Evolutionary conservation across 2,888 invertebrate species (phyloP), one percentile per base, ranked within the genome.

Genomic region (Laothoe populi): DNA sequence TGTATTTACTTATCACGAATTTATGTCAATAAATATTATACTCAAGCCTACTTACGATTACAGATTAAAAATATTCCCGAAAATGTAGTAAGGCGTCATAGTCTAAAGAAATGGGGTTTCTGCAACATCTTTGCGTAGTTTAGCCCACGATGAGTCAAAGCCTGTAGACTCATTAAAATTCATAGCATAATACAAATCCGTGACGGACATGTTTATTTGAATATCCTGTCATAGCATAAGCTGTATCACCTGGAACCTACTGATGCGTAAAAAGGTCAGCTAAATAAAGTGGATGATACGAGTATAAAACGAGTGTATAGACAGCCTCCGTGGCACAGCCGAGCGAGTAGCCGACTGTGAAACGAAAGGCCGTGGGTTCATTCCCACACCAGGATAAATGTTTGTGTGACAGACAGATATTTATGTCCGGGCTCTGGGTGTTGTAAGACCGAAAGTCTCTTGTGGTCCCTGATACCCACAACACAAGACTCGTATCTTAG

Each of bases 141-240:
- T 62, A 57, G n/a, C 57, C 64, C 64, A 64, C 63, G 66, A 59
- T 49, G 35, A 61, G 53, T 49, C 45, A 42, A 31, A 42, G 68
- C 64, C 65, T 64, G 63, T 49, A 59, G 31, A 11, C 8, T 21
- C 58, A 69, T 78, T 76, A 71, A 71, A 65, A 77, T 78, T 76
- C 78, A 72, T 65, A 59, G 60, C 74, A 64, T 44, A 60, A 48
- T 65, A 63, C 63, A 62, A 64, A 65, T 53, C 63, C 63, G 61
- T 66, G 64, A 59, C 62, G 63, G 58, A 40, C 63, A 49, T 53
- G 42, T 60, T 42, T 19, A 63, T 60, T 62, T 63, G 53, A 57
- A 62, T 62, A 63, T 59, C 19, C 60, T 53, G 38, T 46, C 53
- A 63, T 24, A 61, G 19, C 46, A 57, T 62, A 61, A 46, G 61